Evolutionary conservation across 1,140 invertebrate species (phyloP), one percentile per base, ranked within the genome.

Genomic region (Scaptomyza hsui): DNA sequence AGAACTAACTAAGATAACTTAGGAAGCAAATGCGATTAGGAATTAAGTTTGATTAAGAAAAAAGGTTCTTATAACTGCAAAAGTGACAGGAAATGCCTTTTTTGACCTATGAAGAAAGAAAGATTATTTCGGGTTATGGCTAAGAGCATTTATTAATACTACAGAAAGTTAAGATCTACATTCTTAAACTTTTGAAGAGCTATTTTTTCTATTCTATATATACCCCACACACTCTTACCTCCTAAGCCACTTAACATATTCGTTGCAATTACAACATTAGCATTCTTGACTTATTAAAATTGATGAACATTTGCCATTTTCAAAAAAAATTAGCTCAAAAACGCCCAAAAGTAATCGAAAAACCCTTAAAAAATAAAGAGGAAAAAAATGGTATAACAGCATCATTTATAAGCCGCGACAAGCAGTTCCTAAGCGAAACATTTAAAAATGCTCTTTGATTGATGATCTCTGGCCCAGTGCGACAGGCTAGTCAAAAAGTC

Each of bases 331-430:
- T 61, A 24, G 39, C 19, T 39, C 32, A 4, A 65, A 73, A 64
- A 70, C 45, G 64, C 57, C 59, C 76, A 72, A 77, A 77, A 62
- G 57, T 86, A 80, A 85, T 85, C 69, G 61, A 65, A 70, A 86
- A 68, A 41, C 39, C 21, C 49, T 26, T 19, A 29, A 48, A 16
- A 15, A 45, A 45, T 7, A 9, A 29, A 29, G 26, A 29, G 26
- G 9, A 7, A 1, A 2, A 37, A 49, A 26, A 32, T 48, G 51
- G 26, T 62, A 64, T 35, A 41, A 77, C 57, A 70, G 48, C 78
- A 85, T 86, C 81, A 86, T 86, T 86, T 86, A 86, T 86, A 86
- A 88, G 82, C 77, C 81, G 77, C 82, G 81, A 85, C 80, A 81
- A 69, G 81, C 53, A 80, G 67, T 74, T 75, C 55, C 61, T 56